Conservation (phyloP, 2,113 vertebrate genomes). For the Microcebus lehilahytsara region DNA sequence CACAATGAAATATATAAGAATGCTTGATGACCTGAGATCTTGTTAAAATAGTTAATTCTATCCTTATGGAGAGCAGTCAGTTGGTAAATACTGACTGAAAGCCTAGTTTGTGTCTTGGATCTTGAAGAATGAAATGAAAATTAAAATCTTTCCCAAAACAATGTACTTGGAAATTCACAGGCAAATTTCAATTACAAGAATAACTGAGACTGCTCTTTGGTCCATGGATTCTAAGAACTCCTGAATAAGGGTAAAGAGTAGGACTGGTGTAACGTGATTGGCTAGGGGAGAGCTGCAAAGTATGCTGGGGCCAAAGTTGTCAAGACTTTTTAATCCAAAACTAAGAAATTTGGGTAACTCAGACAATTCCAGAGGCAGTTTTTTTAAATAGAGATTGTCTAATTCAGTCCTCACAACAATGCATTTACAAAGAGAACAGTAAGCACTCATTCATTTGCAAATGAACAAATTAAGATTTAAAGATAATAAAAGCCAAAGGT, state of each 20-base stretch:
- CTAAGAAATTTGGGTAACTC: background rate
- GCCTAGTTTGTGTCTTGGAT: background rate
- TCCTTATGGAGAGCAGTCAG: background rate
- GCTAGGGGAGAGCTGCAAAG: background rate
- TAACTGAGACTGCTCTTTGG: background rate
- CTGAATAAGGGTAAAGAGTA: background rate
- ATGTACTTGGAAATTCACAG: conserved; percentile 24
- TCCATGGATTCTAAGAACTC: background rate
- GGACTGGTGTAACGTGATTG: background rate
- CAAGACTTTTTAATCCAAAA: background rate
- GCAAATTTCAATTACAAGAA: background rate
- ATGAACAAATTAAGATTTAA: conserved; percentile 36
- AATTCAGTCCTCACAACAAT: conserved; percentile 36
- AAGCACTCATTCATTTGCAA: conserved; percentile 39
- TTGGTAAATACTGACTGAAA: conserved; percentile 42
- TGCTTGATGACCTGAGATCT: background rate
- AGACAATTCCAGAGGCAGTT: background rate
- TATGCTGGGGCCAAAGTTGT: background rate
- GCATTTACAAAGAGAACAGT: background rate
- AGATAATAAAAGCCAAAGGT: conserved; percentile 1
- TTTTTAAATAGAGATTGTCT: background rate
- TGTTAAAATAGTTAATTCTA: conserved; percentile 16
- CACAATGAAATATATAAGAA: background rate
- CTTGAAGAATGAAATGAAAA: conserved; percentile 23
- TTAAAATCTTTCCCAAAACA: conserved; percentile 40